Percentiles rank a stretch among this genome's conserved stretches.
Evolutionary conservation across 2,113 vertebrate species (phyloP).

Genomic region (Martes martes): DNA sequence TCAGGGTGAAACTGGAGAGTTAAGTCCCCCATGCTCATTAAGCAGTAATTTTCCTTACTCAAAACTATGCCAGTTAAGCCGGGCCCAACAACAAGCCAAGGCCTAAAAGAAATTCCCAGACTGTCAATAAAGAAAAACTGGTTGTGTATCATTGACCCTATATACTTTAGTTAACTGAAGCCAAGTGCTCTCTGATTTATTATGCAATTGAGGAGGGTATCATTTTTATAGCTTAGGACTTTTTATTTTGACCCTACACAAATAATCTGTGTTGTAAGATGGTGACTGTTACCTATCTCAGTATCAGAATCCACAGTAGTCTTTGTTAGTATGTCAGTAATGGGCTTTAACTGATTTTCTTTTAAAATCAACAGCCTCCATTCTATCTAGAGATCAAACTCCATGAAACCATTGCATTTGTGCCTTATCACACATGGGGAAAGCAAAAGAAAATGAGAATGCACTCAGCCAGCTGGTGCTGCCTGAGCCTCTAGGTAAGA

Average conservation of each 20-base stretch:
- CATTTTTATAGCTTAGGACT: background rate
- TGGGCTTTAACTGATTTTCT: background rate
- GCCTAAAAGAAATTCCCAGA: background rate
- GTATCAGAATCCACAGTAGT: background rate
- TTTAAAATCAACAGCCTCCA: background rate
- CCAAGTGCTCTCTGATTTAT: background rate
- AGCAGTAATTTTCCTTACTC: background rate
- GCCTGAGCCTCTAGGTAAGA: background rate
- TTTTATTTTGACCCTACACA: background rate
- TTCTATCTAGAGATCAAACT: background rate
- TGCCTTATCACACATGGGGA: background rate
- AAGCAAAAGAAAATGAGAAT: background rate
- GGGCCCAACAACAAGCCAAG: background rate
- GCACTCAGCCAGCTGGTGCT: background rate
- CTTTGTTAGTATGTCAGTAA: background rate
- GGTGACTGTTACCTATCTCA: background rate
- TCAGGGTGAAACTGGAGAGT: background rate
- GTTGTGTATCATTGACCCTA: background rate
- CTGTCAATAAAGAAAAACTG: background rate
- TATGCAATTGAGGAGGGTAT: background rate
- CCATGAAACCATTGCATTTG: background rate
- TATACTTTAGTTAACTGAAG: background rate
- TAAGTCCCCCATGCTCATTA: background rate
- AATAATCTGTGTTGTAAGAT: background rate
- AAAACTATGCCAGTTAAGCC: background rate